Evolutionary conservation across 2,888 invertebrate genomes (phyloP).

Genomic region (Scaptodrosophila latifasciaeformis): DNA sequence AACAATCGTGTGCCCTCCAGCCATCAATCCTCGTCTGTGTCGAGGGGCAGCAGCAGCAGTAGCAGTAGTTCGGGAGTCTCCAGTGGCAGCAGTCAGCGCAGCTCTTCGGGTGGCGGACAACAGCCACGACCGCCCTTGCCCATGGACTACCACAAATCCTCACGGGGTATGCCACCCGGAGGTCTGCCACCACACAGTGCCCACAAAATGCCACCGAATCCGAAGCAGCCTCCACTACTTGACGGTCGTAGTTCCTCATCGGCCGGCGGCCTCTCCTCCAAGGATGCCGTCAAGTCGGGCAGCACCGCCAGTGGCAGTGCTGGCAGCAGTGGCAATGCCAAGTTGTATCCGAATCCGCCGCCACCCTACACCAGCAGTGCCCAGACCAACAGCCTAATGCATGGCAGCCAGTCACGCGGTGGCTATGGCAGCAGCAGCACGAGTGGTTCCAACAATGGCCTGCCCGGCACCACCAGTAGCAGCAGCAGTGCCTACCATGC

Average conservation of each 20-base stretch:
- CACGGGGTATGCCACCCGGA: conserved; percentile 59
- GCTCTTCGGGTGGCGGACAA: conserved; percentile 24
- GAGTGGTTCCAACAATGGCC: conserved; percentile 24
- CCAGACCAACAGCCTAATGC: conserved; percentile 36
- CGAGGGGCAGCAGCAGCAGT: conserved; percentile 36
- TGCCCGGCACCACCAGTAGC: conserved; percentile 42
- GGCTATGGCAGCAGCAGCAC: conserved; percentile 33
- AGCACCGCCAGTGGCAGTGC: conserved; percentile 2
- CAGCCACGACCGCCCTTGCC: conserved; percentile 50
- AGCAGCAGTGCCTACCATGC: conserved; percentile 27
- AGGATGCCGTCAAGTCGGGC: conserved; percentile 42
- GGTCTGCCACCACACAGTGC: conserved; percentile 45
- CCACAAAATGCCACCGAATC: conserved; percentile 57
- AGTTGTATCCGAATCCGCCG: conserved; percentile 56
- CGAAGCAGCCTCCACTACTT: conserved; percentile 40
- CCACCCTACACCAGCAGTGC: conserved; percentile 37
- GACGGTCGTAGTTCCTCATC: conserved; percentile 35
- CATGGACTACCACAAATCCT: conserved; percentile 71
- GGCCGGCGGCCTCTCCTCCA: conserved; percentile 37
- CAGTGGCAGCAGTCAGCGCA: conserved; percentile 25
- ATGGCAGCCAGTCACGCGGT: conserved; percentile 28
- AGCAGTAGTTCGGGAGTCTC: conserved; percentile 21
- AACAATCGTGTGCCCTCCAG: conserved; percentile 56
- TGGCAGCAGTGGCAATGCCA: conserved; percentile 36
- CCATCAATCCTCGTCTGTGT: conserved; percentile 37